These are phyloP conservation scores for Eufriesea mexicana DNA, from an alignment of 1,140 invertebrate species.

Conservation along the genomic window DNA sequence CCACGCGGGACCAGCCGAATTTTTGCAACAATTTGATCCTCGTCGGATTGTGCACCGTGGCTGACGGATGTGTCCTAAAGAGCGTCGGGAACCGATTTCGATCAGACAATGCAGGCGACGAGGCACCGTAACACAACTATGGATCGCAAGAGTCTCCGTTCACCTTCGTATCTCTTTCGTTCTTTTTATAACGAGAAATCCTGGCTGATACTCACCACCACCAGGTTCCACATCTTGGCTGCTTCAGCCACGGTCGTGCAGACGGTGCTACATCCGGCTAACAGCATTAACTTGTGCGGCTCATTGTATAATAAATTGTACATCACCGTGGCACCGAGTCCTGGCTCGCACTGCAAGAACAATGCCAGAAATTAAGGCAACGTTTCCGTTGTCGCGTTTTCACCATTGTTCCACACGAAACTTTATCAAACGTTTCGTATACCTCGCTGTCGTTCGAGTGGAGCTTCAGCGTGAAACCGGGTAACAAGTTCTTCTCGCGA, in stretches of 20 bases:
- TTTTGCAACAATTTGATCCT: constrained; percentile 98
- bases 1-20: constrained; percentile 98
- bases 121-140: constrained; percentile 98
- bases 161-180: not conserved
- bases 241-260: constrained; percentile 99
- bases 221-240: constrained; percentile 99
- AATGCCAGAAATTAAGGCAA: constrained; percentile 22
- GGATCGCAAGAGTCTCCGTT: constrained; percentile 54
- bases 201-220: constrained; percentile 91
- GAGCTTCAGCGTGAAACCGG: constrained; percentile 94
- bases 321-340: constrained; percentile 98
- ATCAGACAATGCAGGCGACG: constrained; percentile 98
- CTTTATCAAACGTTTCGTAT: constrained; percentile 67
- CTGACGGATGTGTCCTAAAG: constrained; percentile 99
- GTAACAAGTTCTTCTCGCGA: constrained; percentile 92
- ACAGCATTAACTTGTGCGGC: constrained; percentile 96
- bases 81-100: constrained; percentile 98
- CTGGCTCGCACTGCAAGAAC: constrained; percentile 95
- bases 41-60: constrained; percentile 99
- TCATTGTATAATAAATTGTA: constrained; percentile 98
- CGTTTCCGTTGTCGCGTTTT: not conserved
- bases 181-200: too few species aligned
- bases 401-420: not conserved
- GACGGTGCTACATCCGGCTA: constrained; percentile 99
- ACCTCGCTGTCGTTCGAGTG: constrained; percentile 99